A percentile compares a stretch with the other conserved stretches of the same genome.
phyloP scores from a whole-genome alignment of 2,797 vertebrate genomes.

The Sebastes iracundus region DNA sequence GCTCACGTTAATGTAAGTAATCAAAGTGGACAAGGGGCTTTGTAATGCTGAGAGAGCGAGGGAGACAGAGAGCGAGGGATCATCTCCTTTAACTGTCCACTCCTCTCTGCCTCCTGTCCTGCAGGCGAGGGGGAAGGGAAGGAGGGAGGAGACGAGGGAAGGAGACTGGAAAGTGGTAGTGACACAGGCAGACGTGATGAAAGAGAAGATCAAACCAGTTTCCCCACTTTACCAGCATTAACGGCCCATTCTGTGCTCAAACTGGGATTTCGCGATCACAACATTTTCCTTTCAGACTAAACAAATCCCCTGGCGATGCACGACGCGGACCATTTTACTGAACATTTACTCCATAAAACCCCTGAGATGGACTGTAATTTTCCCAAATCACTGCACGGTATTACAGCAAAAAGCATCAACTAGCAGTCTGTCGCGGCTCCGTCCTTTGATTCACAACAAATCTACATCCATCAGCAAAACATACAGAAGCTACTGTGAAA shows the following conservation, averaged over 20 bases:
- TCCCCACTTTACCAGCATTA: constrained; percentile 29
- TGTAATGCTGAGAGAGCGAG: constrained; percentile 69
- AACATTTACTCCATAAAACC: constrained; percentile 44
- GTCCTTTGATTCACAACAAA: constrained; percentile 48
- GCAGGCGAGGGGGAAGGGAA: constrained; percentile 41
- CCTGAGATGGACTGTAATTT: constrained; percentile 51
- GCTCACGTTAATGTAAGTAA: constrained; percentile 82
- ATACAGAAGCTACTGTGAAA: constrained; percentile 12
- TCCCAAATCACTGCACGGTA: constrained; percentile 28
- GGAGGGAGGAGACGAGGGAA: constrained; percentile 9
- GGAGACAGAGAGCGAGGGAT: constrained; percentile 41
- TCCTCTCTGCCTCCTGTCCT: constrained; percentile 68
- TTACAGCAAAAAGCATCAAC: constrained; percentile 37
- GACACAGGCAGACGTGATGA: constrained; percentile 31
- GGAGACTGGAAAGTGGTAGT: constrained; percentile 33
- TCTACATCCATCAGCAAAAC: constrained; percentile 35
- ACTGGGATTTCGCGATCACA: constrained; percentile 22
- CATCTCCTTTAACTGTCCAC: constrained; percentile 75
- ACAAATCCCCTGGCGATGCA: constrained; percentile 30
- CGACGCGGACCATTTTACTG: constrained; percentile 32
- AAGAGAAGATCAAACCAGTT: constrained; percentile 36
- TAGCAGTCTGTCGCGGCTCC: not conserved
- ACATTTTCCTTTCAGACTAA: constrained; percentile 37
- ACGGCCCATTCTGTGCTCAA: not conserved
- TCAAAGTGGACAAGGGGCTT: constrained; percentile 79